Base-by-base conservation (phyloP, 2,797 vertebrate genomes). In the Hozukius guyotensis region DNA sequence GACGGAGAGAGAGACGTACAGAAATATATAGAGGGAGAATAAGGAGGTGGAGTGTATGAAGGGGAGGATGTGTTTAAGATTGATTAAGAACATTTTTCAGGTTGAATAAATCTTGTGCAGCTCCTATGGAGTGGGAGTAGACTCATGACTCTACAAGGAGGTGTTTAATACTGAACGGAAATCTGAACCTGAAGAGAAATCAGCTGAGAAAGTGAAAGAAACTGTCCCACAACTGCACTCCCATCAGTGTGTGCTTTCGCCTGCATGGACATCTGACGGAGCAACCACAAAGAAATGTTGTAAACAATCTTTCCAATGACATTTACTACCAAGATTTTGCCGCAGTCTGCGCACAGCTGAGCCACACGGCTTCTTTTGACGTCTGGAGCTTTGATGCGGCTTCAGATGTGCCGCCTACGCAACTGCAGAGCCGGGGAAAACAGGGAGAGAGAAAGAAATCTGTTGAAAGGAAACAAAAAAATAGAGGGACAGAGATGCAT, bases 261-360 rank as follows among this genome's bases (percentile, higher is more conserved):
- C 71, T 16, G 36, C 63, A 78, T 57, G 52, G 63, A 73, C 74
- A 69, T 84, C 78, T 87, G 82, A 87, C 42, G 60, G 49, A 73
- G 62, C 65, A 57, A 76, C 77, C 71, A 52, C 69, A 80, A 70
- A 75, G 71, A 85, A 75, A 81, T 74, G 84, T 53, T 63, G 67
- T 74, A 84, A 86, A 83, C 82, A 88, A 85, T 67, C 80, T 85
- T 81, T 76, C 56, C 20, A 55, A 83, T 87, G 88, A 84, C 83
- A 73, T 89, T 90, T 89, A 74, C 75, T n/a, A 49, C 79, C 65
- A n/a, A 42, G 82, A 76, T 73, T 77, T 76, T 69, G 88, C 76
- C 81, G 78, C 88, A 84, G 82, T 92, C 85, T 88, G 84, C 76
- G 71, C 86, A 84, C 88, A 91, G 88, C 92, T 92, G 92, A 94